These are phyloP conservation scores for Priocnemis perturbator DNA, from an alignment of 2,888 invertebrate genomes.

Conservation along the genomic window DNA sequence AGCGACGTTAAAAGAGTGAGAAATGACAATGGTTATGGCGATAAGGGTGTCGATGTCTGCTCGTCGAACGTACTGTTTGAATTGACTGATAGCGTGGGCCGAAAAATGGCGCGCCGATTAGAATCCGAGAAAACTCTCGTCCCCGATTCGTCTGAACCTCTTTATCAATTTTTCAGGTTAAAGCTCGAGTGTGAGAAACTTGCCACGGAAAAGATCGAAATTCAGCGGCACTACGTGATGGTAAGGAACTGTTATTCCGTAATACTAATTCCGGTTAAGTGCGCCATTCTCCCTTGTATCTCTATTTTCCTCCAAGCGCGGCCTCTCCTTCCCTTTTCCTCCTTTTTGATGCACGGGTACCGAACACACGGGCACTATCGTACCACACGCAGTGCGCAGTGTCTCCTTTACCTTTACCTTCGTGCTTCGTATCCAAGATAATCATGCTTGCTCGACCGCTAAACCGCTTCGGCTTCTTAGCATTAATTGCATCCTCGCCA, in stretches of 20 bases:
- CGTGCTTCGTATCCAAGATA: slow-evolving; percentile 56
- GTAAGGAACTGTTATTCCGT: slow-evolving; percentile 77
- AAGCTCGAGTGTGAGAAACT: slow-evolving; percentile 93
- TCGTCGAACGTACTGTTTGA: too few relatives aligned
- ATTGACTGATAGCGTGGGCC: too few relatives aligned
- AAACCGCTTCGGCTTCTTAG: slow-evolving; percentile 69
- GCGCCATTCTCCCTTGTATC: too few relatives aligned
- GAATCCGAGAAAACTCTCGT: not conserved
- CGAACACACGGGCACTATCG: too few relatives aligned
- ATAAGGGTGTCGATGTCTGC: too few relatives aligned
- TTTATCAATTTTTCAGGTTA: slow-evolving; percentile 77
- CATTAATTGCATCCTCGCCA: slow-evolving; percentile 71
- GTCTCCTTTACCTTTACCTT: slow-evolving; percentile 26
- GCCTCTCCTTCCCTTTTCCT: slow-evolving; percentile 7
- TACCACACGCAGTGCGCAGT: too few relatives aligned
- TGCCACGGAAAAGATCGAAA: slow-evolving; percentile 92
- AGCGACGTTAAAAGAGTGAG: too few relatives aligned
- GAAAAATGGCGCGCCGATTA: too few relatives aligned
- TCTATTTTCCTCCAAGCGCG: not conserved
- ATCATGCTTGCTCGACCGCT: slow-evolving; percentile 68
- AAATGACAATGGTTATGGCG: too few relatives aligned
- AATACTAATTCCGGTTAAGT: slow-evolving; percentile 45
- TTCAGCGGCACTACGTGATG: slow-evolving; percentile 94
- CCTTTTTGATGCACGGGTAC: slow-evolving; percentile 21
- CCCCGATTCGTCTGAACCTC: not conserved